Percentiles rank a stretch among this genome's conserved stretches.
phyloP scores from a whole-genome alignment of 2,888 invertebrate genomes.

The Leptothorax acervorum region DNA sequence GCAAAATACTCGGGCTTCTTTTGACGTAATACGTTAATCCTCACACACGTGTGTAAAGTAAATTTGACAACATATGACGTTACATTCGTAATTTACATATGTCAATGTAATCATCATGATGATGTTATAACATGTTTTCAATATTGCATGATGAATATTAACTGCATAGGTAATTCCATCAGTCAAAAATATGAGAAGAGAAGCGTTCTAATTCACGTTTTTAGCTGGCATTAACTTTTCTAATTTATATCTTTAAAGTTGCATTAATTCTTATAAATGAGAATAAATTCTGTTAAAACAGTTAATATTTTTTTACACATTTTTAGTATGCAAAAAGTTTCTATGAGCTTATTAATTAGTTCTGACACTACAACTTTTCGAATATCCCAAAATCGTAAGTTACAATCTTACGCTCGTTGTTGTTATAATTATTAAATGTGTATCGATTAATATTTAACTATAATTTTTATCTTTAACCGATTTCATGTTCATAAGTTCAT shows the following conservation, averaged over 20 bases:
- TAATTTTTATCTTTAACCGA: not conserved
- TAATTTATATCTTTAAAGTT: not conserved
- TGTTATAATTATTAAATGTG: not conserved
- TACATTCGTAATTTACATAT: not conserved
- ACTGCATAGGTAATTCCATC: not conserved
- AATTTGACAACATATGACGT: not conserved
- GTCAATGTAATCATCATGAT: not conserved
- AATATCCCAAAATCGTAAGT: not conserved
- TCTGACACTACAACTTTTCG: not conserved
- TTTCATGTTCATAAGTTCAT: not conserved
- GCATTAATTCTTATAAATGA: not conserved
- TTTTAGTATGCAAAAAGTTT: not conserved
- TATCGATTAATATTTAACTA: constrained; percentile 6
- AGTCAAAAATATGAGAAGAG: not conserved
- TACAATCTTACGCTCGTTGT: not conserved
- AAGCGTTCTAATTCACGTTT: not conserved
- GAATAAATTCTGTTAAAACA: not conserved
- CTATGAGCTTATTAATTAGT: not conserved
- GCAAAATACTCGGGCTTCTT: not conserved
- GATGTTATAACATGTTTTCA: not conserved
- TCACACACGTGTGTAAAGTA: not conserved
- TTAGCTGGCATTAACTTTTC: not conserved
- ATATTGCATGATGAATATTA: not conserved
- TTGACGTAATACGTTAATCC: not conserved
- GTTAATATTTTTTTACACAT: not conserved